Evolutionary conservation across 2,797 vertebrate genomes (phyloP), one percentile per base, ranked within the genome.

Genomic region (Anabacerthia variegaticeps): DNA sequence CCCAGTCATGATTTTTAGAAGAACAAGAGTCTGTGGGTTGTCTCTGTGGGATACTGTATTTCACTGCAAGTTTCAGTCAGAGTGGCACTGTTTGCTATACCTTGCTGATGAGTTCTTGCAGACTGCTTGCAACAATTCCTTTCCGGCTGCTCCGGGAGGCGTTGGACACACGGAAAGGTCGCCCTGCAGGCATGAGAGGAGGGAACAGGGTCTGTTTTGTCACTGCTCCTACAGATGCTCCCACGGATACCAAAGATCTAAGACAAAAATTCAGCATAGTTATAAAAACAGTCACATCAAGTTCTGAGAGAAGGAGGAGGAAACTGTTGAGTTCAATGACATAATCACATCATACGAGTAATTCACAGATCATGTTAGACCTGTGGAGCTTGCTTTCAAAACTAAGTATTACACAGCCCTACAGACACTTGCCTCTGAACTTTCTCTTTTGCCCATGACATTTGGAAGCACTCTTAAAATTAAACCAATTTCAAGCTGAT

Each of bases 51-150:
- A 14, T 11, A 9, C 11, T 6, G 27, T 5, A 62, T 28, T 75
- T 65, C 44, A 20, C 52, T 48, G 1, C 7, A 23, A 41, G 18
- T 62, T 55, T 59, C 51, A 83, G 12, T 2, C 48, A 22, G 41
- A 43, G 62, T 1, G 19, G 43, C 71, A 26, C 22, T 4, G 10
- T 58, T 86, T 84, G 52, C 36, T 58, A 2, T 95, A 99, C 98
- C 98, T 99, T 98, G 94, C 92, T 97, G 91, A 98, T 94, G 59
- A 99, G 98, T 28, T 99, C 98, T 23, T 98, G 93, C 81, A 99
- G 96, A 30, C 95, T 98, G 72, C 97, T 95, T 23, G 98, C 98
- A 55, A 97, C 97, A 83, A 99, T 96, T 30, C 98, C 98, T 21
- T 98, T 98, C 17, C 98, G 94, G 75, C 93, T 97, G 96, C 98